Evolutionary conservation across 2,113 vertebrate species (phyloP).

Genomic region (Carollia perspicillata): DNA sequence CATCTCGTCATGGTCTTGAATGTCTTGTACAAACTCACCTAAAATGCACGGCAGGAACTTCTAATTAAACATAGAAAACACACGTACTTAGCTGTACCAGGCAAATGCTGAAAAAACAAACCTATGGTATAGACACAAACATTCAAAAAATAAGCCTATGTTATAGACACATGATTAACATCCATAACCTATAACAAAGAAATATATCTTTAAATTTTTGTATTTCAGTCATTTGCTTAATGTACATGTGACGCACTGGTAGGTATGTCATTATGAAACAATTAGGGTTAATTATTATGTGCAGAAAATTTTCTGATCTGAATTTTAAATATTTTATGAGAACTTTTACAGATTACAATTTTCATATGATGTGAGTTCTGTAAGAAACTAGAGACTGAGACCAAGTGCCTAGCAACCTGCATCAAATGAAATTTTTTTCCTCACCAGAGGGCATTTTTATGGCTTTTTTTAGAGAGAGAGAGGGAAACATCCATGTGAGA

Average conservation of each 20-base stretch:
- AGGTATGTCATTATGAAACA: neutral
- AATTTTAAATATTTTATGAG: slow-evolving; percentile 8
- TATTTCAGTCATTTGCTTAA: slow-evolving; percentile 10
- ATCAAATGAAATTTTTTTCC: neutral
- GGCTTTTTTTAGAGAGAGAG: too few species aligned
- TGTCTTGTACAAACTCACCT: slow-evolving; percentile 50
- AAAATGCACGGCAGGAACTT: slow-evolving; percentile 31
- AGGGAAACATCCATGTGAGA: too few species aligned
- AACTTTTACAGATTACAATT: neutral
- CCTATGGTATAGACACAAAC: neutral
- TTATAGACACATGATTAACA: neutral
- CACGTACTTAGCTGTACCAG: neutral
- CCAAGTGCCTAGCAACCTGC: neutral
- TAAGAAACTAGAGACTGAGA: neutral
- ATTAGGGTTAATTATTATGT: neutral
- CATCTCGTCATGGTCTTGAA: slow-evolving; percentile 43
- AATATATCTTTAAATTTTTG: neutral
- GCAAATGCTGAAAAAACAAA: neutral
- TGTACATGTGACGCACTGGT: neutral
- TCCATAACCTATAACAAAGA: neutral
- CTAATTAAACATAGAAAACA: slow-evolving; percentile 49
- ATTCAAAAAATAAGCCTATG: neutral
- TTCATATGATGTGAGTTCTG: neutral
- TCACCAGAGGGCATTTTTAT: too few species aligned
- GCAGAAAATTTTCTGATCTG: neutral